phyloP scores from a whole-genome alignment of 2,113 vertebrate genomes.

The Coracopsis vasa region DNA sequence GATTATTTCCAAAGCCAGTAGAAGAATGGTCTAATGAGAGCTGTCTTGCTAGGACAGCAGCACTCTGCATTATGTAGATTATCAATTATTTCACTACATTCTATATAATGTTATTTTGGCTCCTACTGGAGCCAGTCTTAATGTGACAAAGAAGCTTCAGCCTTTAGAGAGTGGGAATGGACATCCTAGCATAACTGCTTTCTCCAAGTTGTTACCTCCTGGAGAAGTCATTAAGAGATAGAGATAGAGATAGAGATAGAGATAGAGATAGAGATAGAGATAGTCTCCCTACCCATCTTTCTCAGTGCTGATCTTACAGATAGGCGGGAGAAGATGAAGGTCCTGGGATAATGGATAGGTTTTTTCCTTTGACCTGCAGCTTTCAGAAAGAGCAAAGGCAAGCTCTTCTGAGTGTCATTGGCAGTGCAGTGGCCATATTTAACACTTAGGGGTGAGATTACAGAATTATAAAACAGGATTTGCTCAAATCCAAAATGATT shows the following conservation, averaged over 20 bases:
- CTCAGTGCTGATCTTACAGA: not conserved
- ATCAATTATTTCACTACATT: not conserved
- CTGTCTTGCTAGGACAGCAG: not conserved
- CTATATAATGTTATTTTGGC: not conserved
- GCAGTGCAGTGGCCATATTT: not conserved
- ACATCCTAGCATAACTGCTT: not conserved
- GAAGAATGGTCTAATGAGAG: not conserved
- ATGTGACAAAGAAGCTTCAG: not conserved
- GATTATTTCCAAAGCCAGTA: not conserved
- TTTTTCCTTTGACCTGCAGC: not conserved
- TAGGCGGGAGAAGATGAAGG: not conserved
- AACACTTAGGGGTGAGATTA: not conserved
- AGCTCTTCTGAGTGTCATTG: fast-evolving
- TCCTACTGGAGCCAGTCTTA: not conserved
- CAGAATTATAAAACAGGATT: not conserved
- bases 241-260: not conserved
- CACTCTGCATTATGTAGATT: not conserved
- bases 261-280: not conserved
- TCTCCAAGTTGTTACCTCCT: not conserved
- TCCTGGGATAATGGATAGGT: not conserved
- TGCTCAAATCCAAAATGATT: not conserved
- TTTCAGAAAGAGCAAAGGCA: not conserved
- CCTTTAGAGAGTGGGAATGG: not conserved
- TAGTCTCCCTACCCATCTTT: not conserved
- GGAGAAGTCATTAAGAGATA: not conserved